Conservation (phyloP, 2,113 vertebrate species). For the Myanophis thanlyinensis region DNA sequence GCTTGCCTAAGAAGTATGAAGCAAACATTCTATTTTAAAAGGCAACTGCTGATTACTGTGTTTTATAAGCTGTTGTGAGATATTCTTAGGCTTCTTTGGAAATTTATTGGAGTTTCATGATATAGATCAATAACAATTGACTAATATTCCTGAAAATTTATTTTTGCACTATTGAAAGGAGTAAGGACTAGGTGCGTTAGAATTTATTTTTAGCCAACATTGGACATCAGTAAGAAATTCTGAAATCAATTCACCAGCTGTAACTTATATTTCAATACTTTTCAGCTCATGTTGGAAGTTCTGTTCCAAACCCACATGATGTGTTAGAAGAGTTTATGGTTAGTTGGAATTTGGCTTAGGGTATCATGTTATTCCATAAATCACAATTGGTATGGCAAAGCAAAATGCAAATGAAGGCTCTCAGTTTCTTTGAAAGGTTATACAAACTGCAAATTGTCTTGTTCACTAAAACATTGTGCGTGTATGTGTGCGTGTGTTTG, state of each 20-base stretch:
- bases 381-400: not conserved
- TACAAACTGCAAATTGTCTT: not conserved
- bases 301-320: not conserved
- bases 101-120: not conserved
- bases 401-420: not conserved
- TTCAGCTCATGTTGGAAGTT: not conserved
- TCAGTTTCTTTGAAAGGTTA: not conserved
- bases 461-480: not conserved
- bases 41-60: not conserved
- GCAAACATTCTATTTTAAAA: not conserved
- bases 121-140: not conserved
- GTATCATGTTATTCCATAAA: not conserved
- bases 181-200: not conserved
- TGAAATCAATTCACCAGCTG: not conserved
- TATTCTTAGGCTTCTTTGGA: not conserved
- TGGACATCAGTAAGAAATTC: not conserved
- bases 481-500: not conserved
- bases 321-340: not conserved
- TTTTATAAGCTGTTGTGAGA: no score
- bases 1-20: not conserved
- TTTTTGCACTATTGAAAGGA: not conserved
- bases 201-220: not conserved
- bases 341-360: not conserved
- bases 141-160: not conserved
- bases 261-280: not conserved